Base-by-base conservation (phyloP, 2,113 vertebrate species). In the Chloebia gouldiae region DNA sequence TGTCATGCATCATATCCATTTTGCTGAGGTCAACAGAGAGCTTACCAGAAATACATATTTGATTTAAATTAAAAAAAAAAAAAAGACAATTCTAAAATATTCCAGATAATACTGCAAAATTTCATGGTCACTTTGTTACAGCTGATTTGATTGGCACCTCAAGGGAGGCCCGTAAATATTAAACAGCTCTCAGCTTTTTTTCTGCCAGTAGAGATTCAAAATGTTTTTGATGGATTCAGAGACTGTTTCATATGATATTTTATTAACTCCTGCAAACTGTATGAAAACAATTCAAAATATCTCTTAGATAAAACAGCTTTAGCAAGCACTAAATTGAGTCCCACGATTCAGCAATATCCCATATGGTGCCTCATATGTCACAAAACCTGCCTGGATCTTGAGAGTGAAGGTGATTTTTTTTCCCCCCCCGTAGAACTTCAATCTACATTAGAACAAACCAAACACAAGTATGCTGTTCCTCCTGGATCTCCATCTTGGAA, bases 271-370 rank as follows among this genome's bases (percentile, higher is more conserved):
- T 76, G 66, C 63, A 83, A 96, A 70, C 56, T 95, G 70, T 92
- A 92, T 94, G 95, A 96, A 96, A 97, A 96, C 64, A 94, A 96
- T 93, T 90, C 54, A 91, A 95, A 91, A 95, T 91, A 89, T 86
- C 95, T 94, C 77, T 78, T 86, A 85, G 66, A 95, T 93, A 84
- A 86, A 93, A 86, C 88, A 96, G 90, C 75, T 84, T 92, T 91
- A 85, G 70, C n/a, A 91, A 95, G 89, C 79, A 19, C 84, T 94
- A 91, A 96, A 95, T 44, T 80, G 56, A 92, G 23, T 72, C 66
- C 79, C 69, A 81, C 12, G 2, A 87, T 80, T 79, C 89, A 91
- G 78, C 65, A 84, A 24, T 45, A 94, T 84, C 53, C 90, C 92
- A 96, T 93, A 93, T 94, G 88, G 82, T 73, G 61, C 47, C 44